phyloP scores from a whole-genome alignment of 2,888 invertebrate genomes.

The Cremastinae sp. region DNA sequence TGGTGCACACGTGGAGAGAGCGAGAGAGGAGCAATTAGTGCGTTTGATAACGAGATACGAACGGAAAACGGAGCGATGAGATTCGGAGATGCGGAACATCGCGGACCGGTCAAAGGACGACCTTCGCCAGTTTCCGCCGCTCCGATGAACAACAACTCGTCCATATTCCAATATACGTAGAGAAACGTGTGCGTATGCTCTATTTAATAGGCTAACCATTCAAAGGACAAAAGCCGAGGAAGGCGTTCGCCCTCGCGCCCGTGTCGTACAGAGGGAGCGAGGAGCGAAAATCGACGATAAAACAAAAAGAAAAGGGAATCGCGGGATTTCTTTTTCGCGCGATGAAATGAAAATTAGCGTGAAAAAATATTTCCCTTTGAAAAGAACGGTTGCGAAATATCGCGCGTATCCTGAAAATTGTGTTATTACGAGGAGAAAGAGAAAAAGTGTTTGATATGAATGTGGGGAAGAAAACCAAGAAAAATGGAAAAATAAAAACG shows the following conservation, averaged over 20 bases:
- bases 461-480: too few species aligned
- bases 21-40: slow-evolving; percentile 55
- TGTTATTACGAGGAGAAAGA: too few species aligned
- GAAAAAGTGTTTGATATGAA: too few species aligned
- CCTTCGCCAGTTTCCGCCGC: slow-evolving; percentile 53
- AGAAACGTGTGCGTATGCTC: not conserved
- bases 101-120: slow-evolving; percentile 58
- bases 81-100: slow-evolving; percentile 61
- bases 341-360: slow-evolving; percentile 59
- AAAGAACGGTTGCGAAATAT: too few species aligned
- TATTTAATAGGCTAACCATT: slow-evolving; percentile 36
- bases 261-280: too few species aligned
- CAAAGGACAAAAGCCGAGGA: slow-evolving; percentile 57
- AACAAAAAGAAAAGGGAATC: not conserved
- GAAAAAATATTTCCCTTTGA: too few species aligned
- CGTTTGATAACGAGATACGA: slow-evolving; percentile 39
- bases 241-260: slow-evolving; percentile 49
- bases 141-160: slow-evolving; percentile 40
- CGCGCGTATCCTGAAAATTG: too few species aligned
- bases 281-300: too few species aligned
- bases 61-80: slow-evolving; percentile 47
- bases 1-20: slow-evolving; percentile 7
- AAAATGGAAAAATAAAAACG: too few species aligned
- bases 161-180: slow-evolving; percentile 48
- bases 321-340: slow-evolving; percentile 42